phyloP scores from a whole-genome alignment of 2,888 invertebrate species.

The Epistrophe eligans region DNA sequence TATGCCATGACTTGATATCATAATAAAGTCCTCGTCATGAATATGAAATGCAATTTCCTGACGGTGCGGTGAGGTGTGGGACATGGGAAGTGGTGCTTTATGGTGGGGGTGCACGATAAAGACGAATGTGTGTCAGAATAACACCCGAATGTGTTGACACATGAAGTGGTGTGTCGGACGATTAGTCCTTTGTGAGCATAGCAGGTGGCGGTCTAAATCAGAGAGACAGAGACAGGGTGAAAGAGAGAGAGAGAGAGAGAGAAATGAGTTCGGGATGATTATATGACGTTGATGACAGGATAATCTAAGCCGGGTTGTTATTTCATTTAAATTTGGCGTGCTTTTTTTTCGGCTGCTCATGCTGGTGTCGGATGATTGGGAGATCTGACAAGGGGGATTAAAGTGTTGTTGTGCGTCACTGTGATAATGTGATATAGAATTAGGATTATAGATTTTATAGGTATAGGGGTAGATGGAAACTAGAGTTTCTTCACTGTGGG shows the following conservation, averaged over 20 bases:
- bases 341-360: not conserved
- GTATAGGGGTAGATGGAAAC: not conserved
- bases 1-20: conserved; percentile 70
- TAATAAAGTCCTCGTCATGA: conserved; percentile 76
- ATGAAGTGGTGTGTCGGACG: conserved; percentile 70
- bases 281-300: conserved; percentile 67
- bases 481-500: too few relatives aligned
- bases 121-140: conserved; percentile 70
- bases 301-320: conserved; percentile 55
- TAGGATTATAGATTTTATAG: not conserved
- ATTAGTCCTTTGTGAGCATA: conserved; percentile 70
- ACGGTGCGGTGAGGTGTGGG: conserved; percentile 9
- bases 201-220: conserved; percentile 31
- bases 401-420: not conserved
- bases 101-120: conserved; percentile 14
- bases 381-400: not conserved
- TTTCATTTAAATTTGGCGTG: conserved; percentile 39
- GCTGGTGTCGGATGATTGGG: not conserved
- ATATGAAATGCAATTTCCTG: conserved; percentile 76
- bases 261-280: conserved; percentile 49
- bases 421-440: not conserved
- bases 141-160: conserved; percentile 74
- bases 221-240: not conserved
- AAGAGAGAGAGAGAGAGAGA: conserved; percentile 6
- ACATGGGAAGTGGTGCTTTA: not conserved